Conservation (phyloP, 2,888 invertebrate genomes). For the Craniophora ligustri region DNA sequence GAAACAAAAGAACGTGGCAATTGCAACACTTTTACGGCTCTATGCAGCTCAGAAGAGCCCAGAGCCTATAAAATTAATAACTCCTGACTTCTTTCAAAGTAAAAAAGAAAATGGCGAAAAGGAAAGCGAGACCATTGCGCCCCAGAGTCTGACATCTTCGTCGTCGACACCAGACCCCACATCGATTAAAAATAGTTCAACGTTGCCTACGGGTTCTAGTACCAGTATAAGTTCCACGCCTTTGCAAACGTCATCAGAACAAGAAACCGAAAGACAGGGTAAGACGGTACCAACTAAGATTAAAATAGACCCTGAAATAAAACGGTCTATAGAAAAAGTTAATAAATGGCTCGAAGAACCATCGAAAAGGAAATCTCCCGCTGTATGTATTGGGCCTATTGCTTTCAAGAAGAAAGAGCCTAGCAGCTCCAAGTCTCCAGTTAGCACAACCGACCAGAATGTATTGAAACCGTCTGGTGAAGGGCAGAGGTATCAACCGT, state of each 20-base stretch:
- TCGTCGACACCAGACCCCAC: conserved; percentile 29
- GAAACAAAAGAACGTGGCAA: conserved; percentile 70
- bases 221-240: conserved; percentile 1
- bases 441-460: conserved; percentile 19
- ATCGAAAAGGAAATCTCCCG: conserved; percentile 26
- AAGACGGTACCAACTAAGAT: background rate
- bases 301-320: conserved; percentile 43
- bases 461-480: conserved; percentile 13
- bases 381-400: conserved; percentile 49
- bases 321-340: conserved; percentile 65
- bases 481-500: conserved; percentile 52
- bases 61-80: conserved; percentile 58
- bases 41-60: conserved; percentile 47
- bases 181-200: conserved; percentile 1
- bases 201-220: conserved; percentile 3
- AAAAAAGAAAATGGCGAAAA: conserved; percentile 3
- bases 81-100: conserved; percentile 65
- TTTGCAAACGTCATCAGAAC: background rate
- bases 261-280: background rate
- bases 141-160: background rate
- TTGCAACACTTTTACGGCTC: conserved; percentile 68
- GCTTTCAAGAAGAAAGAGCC: conserved; percentile 61
- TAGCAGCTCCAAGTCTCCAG: conserved; percentile 10
- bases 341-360: conserved; percentile 60
- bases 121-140: background rate